A percentile compares a stretch with the other conserved stretches of the same genome.
These are phyloP conservation scores for Dinoponera quadriceps DNA, from an alignment of 1,140 invertebrate genomes.

Conservation along the genomic window DNA sequence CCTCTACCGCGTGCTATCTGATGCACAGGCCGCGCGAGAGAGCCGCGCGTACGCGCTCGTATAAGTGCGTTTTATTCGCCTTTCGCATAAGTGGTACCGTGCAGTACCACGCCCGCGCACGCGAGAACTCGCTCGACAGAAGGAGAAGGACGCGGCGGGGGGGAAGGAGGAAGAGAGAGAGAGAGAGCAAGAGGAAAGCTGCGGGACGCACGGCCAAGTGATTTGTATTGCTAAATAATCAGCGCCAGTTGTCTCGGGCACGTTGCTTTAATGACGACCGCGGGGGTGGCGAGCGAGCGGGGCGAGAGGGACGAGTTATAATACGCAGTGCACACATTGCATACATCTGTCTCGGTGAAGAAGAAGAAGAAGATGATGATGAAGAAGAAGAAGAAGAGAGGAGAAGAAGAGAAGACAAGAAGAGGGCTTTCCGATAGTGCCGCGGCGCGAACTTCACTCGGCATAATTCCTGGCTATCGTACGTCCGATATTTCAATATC, in stretches of 20 bases:
- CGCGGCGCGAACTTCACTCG: conserved; percentile 60
- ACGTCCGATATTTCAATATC: conserved; percentile 50
- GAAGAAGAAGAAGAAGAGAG: background rate
- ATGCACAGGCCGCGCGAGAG: conserved; percentile 60
- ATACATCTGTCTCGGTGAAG: background rate
- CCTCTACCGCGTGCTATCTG: conserved; percentile 67
- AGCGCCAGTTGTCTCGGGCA: conserved; percentile 80
- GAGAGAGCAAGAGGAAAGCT: conserved; percentile 12
- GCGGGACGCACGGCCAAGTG: conserved; percentile 73
- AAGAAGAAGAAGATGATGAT: no score
- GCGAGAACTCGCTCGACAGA: conserved; percentile 76
- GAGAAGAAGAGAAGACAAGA: no score
- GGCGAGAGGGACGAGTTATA: conserved; percentile 67
- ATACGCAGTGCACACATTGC: conserved; percentile 66
- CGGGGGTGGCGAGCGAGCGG: conserved; percentile 16
- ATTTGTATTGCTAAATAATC: conserved; percentile 85
- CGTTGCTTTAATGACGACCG: conserved; percentile 82
- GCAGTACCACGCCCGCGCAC: conserved; percentile 81
- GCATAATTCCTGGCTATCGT: conserved; percentile 62
- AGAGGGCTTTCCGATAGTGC: conserved; percentile 16
- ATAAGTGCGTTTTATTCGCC: conserved; percentile 52
- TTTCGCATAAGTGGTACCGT: conserved; percentile 70
- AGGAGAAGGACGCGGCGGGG: conserved; percentile 23
- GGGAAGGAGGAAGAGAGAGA: background rate
- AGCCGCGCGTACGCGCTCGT: conserved; percentile 53